Percentiles rank a stretch among this genome's conserved stretches.
Evolutionary conservation across 1,140 invertebrate species (phyloP).

Genomic region (Drosophila lacteicornis): DNA sequence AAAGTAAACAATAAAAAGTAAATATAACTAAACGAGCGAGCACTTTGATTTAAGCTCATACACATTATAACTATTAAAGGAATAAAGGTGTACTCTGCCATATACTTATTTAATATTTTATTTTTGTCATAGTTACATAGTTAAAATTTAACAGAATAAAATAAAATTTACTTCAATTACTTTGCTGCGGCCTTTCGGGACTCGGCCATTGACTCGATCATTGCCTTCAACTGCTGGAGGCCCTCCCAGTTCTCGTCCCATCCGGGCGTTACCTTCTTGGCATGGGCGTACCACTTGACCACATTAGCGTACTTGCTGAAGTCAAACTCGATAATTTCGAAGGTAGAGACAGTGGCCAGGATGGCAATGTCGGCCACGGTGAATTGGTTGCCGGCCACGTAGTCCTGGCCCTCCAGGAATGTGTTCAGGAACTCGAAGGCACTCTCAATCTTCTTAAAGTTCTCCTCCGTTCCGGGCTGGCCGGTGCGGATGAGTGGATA

Average conservation of each 20-base stretch:
- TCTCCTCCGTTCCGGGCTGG: constrained; percentile 86
- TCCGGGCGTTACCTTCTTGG: constrained; percentile 89
- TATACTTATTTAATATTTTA: not conserved
- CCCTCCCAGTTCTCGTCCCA: constrained; percentile 89
- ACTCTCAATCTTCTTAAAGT: constrained; percentile 87
- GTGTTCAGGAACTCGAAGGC: constrained; percentile 88
- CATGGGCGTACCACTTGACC: constrained; percentile 88
- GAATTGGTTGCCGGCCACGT: constrained; percentile 88
- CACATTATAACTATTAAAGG: not conserved
- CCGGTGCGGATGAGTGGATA: constrained; percentile 89
- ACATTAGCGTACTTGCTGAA: constrained; percentile 89
- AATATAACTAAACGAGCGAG: not conserved
- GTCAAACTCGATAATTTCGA: constrained; percentile 88
- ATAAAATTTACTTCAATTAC: not conserved
- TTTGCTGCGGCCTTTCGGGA: not conserved
- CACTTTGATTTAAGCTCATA: not conserved
- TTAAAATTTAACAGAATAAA: no score
- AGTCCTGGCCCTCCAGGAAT: constrained; percentile 88
- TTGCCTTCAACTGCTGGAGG: constrained; percentile 59
- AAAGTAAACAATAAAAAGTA: not conserved
- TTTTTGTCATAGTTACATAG: not conserved
- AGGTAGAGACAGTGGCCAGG: constrained; percentile 87
- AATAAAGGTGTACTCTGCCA: no score
- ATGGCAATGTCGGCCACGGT: constrained; percentile 91
- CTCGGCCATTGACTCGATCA: not conserved